Evolutionary conservation across 2,888 invertebrate species (phyloP).

Genomic region (Steinernema hermaphroditum): DNA sequence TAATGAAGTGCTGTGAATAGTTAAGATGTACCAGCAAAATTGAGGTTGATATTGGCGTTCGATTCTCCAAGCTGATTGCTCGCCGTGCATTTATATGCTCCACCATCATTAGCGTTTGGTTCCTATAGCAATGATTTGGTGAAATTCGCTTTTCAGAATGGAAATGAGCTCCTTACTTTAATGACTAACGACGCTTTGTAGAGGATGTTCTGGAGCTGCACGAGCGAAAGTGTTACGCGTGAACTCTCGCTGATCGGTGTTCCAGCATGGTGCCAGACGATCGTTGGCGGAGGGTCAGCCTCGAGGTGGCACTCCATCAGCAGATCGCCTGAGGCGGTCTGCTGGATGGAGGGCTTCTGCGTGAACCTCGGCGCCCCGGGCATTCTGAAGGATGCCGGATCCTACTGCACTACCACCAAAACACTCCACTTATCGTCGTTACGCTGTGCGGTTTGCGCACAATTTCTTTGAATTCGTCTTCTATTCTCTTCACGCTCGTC

Average conservation of each 20-base stretch:
- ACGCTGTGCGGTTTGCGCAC: conserved; percentile 19
- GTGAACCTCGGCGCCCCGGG: conserved; percentile 86
- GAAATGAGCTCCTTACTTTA: conserved; percentile 48
- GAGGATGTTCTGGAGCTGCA: conserved; percentile 50
- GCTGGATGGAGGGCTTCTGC: conserved; percentile 93
- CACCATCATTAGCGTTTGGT: conserved; percentile 93
- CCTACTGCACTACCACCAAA: conserved; percentile 13
- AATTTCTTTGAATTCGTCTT: conserved; percentile 23
- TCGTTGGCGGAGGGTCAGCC: conserved; percentile 61
- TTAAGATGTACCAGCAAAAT: conserved; percentile 84
- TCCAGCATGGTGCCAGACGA: conserved; percentile 63
- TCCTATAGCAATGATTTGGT: conserved; percentile 70
- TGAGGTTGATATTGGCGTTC: conserved; percentile 99
- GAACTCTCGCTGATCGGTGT: conserved; percentile 51
- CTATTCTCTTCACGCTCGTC: conserved; percentile 20
- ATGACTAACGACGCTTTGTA: conserved; percentile 63
- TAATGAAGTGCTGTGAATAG: neutral
- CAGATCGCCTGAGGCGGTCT: conserved; percentile 73
- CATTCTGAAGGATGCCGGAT: conserved; percentile 48
- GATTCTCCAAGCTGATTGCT: conserved; percentile 97
- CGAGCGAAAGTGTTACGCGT: conserved; percentile 57
- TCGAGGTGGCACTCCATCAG: conserved; percentile 66
- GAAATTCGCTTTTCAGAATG: neutral
- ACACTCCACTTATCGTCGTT: conserved; percentile 7
- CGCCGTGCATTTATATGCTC: conserved; percentile 97